A percentile compares a stretch with the other conserved stretches of the same genome.
These are phyloP conservation scores for Sinotaia quadrata DNA, from an alignment of 2,888 invertebrate genomes.

Conservation along the genomic window DNA sequence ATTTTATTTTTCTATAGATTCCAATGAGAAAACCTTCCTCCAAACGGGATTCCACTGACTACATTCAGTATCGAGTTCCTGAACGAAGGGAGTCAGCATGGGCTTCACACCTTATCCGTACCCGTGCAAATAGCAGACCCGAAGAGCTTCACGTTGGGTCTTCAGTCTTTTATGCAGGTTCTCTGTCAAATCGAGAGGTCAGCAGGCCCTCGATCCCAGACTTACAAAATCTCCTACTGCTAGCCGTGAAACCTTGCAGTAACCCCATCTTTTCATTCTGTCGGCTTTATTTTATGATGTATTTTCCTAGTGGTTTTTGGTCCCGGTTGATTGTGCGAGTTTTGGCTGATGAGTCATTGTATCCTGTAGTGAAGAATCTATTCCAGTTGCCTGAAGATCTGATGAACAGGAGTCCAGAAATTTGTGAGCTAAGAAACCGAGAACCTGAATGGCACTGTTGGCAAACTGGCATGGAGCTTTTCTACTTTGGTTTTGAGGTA, in stretches of 20 bases:
- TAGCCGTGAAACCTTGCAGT: constrained; percentile 44
- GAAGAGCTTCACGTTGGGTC: constrained; percentile 35
- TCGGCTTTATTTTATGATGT: constrained; percentile 82
- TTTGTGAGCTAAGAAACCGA: constrained; percentile 31
- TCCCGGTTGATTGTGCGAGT: constrained; percentile 92
- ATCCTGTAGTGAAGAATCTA: constrained; percentile 47
- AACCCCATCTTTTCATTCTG: constrained; percentile 61
- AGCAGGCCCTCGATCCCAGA: constrained; percentile 4
- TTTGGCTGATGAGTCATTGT: constrained; percentile 81
- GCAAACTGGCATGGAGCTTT: constrained; percentile 84
- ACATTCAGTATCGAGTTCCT: background rate
- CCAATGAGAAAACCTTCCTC: constrained; percentile 39
- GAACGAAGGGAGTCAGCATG: constrained; percentile 9
- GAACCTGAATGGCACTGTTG: constrained; percentile 62
- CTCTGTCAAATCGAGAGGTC: constrained; percentile 21
- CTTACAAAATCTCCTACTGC: constrained; percentile 30
- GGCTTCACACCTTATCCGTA: too few relatives aligned
- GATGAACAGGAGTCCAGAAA: constrained; percentile 43
- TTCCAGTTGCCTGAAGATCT: constrained; percentile 50
- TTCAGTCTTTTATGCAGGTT: constrained; percentile 36
- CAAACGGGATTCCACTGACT: constrained; percentile 12
- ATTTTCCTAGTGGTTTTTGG: constrained; percentile 99
- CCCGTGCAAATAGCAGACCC: constrained; percentile 16
- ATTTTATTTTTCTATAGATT: too few relatives aligned
- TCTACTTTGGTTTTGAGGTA: constrained; percentile 82